Evolutionary conservation across 1,140 invertebrate species (phyloP), one percentile per base, ranked within the genome.

Genomic region (Calephelis virginiensis): DNA sequence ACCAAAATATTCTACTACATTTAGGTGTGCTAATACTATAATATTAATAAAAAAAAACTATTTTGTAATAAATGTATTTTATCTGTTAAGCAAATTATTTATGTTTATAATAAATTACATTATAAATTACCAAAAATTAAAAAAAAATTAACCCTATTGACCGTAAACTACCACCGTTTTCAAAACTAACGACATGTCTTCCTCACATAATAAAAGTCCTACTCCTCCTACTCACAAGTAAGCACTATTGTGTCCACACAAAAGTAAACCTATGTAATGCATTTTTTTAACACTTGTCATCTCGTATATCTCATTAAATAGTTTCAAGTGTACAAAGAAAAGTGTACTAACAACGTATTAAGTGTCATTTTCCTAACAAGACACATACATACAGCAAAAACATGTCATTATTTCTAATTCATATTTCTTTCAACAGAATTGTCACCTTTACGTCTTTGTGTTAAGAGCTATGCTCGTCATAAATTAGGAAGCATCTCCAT

Each of bases 311-410:
- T 72, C 70, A 72, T 72, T 72, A 72, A 66, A 61, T 65, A 56
- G 46, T 63, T 45, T 47, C 45, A 59, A 66, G 60, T 43, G 60
- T 50, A 72, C 66, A 72, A 64, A 76, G 67, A 69, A 72, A 66
- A 66, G 11, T 64, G 56, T 49, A 49, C 40, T 43, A 50, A 66
- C 37, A 61, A 48, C 63, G 60, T 70, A 70, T 72, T 74, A 80
- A 77, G 75, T 78, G 72, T 78, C 79, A 81, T 81, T 83, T 76
- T 76, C 73, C 67, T 70, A 75, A 75, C 76, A 76, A 76, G 77
- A 73, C 61, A 60, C 66, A 72, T 66, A 67, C 46, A 63, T 66
- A 63, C 64, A 67, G 78, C 78, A 80, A 81, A 80, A 81, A 79
- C 76, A 72, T 78, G 66, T 74, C 73, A 71, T 74, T 73, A 78